Conservation (phyloP, 2,797 vertebrate genomes). For the Thunnus albacares region DNA sequence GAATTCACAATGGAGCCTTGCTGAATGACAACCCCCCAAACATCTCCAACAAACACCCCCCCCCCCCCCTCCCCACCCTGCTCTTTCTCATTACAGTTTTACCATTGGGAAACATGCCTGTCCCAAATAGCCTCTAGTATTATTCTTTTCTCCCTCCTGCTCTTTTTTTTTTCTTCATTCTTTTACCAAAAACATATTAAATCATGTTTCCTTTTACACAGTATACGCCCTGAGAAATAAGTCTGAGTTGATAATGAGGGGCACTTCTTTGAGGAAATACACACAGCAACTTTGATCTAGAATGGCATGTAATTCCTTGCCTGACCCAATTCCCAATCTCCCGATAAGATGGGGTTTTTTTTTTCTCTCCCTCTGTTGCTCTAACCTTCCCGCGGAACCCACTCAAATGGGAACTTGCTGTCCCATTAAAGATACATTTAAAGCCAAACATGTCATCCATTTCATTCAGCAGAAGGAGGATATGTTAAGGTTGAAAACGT, state of each 20-base stretch:
- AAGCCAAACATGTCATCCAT: conserved; percentile 78
- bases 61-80: background rate
- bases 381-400: conserved; percentile 69
- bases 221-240: conserved; percentile 70
- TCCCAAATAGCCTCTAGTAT: conserved; percentile 74
- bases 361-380: conserved; percentile 34
- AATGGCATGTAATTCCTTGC: conserved; percentile 83
- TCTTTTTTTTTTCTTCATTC: conserved; percentile 50
- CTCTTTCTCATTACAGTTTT: conserved; percentile 70
- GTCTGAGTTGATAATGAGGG: conserved; percentile 76
- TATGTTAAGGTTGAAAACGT: conserved; percentile 46
- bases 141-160: conserved; percentile 42
- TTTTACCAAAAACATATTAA: conserved; percentile 78
- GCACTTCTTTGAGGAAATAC: conserved; percentile 77
- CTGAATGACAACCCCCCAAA: conserved; percentile 70
- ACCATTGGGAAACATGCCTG: conserved; percentile 68
- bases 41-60: conserved; percentile 48
- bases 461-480: conserved; percentile 66
- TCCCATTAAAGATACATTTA: conserved; percentile 81
- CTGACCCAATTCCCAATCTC: conserved; percentile 84
- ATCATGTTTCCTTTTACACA: conserved; percentile 76
- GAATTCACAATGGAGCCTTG: conserved; percentile 75
- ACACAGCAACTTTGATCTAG: conserved; percentile 81
- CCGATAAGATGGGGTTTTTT: conserved; percentile 75
- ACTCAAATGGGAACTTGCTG: conserved; percentile 74